Conservation (phyloP, 2,113 vertebrate species). For the Polypterus bichir region DNA sequence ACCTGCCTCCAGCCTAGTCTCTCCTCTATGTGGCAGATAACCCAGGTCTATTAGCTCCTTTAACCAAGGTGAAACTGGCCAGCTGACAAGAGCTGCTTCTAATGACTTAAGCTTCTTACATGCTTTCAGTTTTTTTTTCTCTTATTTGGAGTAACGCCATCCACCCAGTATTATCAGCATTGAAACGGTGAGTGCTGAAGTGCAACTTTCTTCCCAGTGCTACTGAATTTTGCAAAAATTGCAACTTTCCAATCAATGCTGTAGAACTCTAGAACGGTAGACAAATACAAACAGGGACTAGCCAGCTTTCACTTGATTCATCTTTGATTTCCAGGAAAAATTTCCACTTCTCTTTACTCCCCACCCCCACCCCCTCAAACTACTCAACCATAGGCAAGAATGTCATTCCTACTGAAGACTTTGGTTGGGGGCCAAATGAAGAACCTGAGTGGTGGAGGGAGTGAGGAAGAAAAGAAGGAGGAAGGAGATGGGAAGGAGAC, state of each 20-base stretch:
- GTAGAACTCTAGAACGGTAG: neutral
- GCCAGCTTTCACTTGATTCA: neutral
- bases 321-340: neutral
- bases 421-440: conserved; percentile 29
- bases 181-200: conserved; percentile 8
- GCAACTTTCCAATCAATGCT: neutral
- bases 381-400: conserved; percentile 3
- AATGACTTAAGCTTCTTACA: conserved; percentile 60
- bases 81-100: conserved; percentile 28
- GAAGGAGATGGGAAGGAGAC: conserved; percentile 31
- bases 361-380: neutral
- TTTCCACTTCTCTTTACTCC: neutral
- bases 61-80: conserved; percentile 26
- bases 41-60: conserved; percentile 10
- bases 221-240: neutral
- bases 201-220: conserved; percentile 1
- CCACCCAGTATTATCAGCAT: conserved; percentile 40
- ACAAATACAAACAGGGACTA: neutral
- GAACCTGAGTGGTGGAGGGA: conserved; percentile 20
- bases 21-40: too few species aligned
- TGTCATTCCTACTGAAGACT: conserved; percentile 41
- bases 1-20: too few species aligned
- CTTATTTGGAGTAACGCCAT: conserved; percentile 23
- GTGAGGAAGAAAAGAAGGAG: conserved; percentile 11
- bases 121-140: conserved; percentile 20